Evolutionary conservation across 2,113 vertebrate genomes (phyloP), one percentile per base, ranked within the genome.

Genomic region (Mirounga angustirostris): DNA sequence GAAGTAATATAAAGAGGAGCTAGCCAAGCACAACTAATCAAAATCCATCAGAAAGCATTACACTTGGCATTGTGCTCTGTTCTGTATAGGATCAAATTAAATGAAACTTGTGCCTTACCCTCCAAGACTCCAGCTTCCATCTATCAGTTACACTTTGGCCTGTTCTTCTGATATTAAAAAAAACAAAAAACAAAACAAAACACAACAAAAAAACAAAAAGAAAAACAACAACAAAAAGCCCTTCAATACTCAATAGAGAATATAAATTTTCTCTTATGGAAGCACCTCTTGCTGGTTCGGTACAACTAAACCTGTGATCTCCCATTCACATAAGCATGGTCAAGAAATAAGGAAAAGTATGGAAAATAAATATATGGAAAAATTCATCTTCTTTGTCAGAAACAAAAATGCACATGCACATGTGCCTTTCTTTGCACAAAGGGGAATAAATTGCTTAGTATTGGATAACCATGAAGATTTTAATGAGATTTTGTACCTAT

Each of bases 21-120:
- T 61, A 71, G 71, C 65, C 89, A 81, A 85, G 95, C 82, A 96
- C 73, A 96, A n/a, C n/a, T 94, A 91, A 97, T 95, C 85, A 76
- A 89, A 97, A 93, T 89, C 81, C 76, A 92, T 91, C 96, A 91
- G 59, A 79, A 86, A 95, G 36, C 65, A 89, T 91, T 85, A n/a
- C 19, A 15, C 50, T 89, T 69, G 76, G 43, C 18, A 36, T 26
- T 93, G 58, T 74, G 54, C 33, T 95, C 92, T 10, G 33, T 79
- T 91, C 30, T 69, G 5, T 87, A 12, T 33, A 85, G 46, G n/a
- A 97, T 96, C 65, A 89, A 91, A 96, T 94, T 92, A 93, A 89
- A 89, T 92, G 50, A 5, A 83, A 78, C n/a, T 24, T 19, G 69
- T n/a, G 11, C 22, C 30, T 94, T 59, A 59, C 22, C n/a, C 30